These are phyloP conservation scores for Anthopleura xanthogrammica DNA, from an alignment of 92 coral and sea anemone species.

Conservation along the genomic window DNA sequence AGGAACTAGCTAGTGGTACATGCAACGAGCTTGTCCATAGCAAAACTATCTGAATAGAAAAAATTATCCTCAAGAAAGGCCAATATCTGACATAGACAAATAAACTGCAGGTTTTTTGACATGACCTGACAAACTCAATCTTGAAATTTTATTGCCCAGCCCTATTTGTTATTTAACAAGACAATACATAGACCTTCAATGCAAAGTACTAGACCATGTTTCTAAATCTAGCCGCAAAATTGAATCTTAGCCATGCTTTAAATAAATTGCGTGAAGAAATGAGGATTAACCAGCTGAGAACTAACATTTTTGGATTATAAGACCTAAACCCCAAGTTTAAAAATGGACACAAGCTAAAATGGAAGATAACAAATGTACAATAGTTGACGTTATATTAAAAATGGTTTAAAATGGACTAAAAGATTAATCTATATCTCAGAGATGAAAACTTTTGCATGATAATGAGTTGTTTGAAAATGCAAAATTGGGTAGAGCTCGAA, in stretches of 20 bases:
- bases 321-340: too few species aligned
- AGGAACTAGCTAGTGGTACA: background rate
- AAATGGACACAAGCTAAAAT: background rate
- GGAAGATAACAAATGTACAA: background rate
- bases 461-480: background rate
- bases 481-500: background rate
- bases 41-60: background rate
- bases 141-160: background rate
- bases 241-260: background rate
- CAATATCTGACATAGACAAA: background rate
- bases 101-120: background rate
- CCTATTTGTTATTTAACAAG: background rate
- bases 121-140: slow-evolving; percentile 1
- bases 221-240: background rate
- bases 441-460: background rate
- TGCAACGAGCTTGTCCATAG: background rate
- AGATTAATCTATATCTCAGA: background rate
- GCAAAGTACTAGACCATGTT: background rate
- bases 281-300: background rate
- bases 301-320: background rate
- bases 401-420: background rate
- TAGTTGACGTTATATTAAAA: background rate
- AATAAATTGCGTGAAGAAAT: background rate
- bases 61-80: background rate
- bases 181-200: background rate